A percentile compares a stretch with the other conserved stretches of the same genome.
phyloP scores from a whole-genome alignment of 1,140 invertebrate species.

The Drosophila pectinifera region DNA sequence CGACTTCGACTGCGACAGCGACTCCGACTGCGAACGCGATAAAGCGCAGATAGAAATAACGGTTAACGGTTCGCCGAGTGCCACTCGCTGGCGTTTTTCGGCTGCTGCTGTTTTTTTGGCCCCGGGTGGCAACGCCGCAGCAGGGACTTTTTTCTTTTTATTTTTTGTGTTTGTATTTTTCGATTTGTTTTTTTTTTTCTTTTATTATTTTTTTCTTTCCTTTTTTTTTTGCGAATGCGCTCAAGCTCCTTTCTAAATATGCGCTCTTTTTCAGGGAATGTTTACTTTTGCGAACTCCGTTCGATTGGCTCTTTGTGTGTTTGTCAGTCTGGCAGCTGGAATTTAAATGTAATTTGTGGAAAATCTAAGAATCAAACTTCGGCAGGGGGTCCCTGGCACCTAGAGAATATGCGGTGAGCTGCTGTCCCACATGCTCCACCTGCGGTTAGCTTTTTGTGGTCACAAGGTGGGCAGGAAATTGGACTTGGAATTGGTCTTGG shows the following conservation, averaged over 20 bases:
- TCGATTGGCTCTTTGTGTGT: neutral
- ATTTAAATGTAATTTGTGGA: neutral
- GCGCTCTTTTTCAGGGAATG: neutral
- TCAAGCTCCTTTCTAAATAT: no score
- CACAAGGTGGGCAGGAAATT: neutral
- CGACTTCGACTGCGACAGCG: slow-evolving; percentile 22
- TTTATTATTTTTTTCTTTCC: neutral
- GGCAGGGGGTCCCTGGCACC: neutral
- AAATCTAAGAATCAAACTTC: slow-evolving; percentile 4
- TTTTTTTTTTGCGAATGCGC: no score
- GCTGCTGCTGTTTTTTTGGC: slow-evolving; percentile 8
- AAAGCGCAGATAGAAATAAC: slow-evolving; percentile 26
- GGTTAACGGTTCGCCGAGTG: slow-evolving; percentile 18
- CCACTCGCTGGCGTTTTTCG: slow-evolving; percentile 54
- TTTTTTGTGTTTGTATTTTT: neutral
- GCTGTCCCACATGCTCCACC: neutral
- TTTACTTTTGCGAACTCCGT: slow-evolving; percentile 18
- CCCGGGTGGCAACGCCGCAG: slow-evolving; percentile 58
- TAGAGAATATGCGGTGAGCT: neutral
- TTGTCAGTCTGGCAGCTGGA: slow-evolving; percentile 8
- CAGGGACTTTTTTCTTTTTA: neutral
- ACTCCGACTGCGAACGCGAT: slow-evolving; percentile 33
- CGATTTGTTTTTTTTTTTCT: neutral
- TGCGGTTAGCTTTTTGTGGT: slow-evolving; percentile 24
- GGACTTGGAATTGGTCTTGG: neutral